Evolutionary conservation across 1,140 invertebrate genomes (phyloP), one percentile per base, ranked within the genome.

Genomic region (Drosophila repletoides): DNA sequence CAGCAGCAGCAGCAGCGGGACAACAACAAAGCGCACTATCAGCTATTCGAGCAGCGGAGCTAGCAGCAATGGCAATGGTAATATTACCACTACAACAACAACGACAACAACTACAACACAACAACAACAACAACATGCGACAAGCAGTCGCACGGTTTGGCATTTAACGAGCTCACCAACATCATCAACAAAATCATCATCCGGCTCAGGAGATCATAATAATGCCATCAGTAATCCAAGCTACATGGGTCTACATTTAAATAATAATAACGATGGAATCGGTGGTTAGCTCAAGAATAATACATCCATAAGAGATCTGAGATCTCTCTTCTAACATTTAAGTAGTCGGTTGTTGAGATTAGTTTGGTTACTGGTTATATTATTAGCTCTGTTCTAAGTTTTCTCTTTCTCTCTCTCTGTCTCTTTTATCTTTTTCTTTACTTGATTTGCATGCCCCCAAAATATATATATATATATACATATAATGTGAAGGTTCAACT

Each of bases 161-260:
- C 88, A 89, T 72, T 60, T 89, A 72, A 79, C 88, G 34, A 75
- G 73, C 58, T 75, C 79, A 76, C 73, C 79, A 64, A 81, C 77
- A 51, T 76, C 77, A 81, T 86, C 79, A 41, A 86, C 74, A 38
- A 86, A 80, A 61, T 79, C 79, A 84, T 84, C 79, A 33, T 43
- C 59, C 9, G 71, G 74, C 71, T 86, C 72, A 21, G 69, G 31
- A 21, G 76, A 86, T 48, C 73, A 84, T 69, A 88, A 77, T 67
- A 89, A 89, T 63, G 86, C 88, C 84, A 88, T 89, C 72, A 89
- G 86, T 88, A 89, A 89, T 83, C 88, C 88, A 88, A 89, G 84
- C 81, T 89, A 89, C 56, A 89, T 89, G 88, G 81, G 88, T 74
- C 77, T 89, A 45, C 80, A 84, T 76, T 52, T 84, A 69, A 80